phyloP scores from a whole-genome alignment of 2,113 vertebrate genomes.

The Turdus rufiventris region DNA sequence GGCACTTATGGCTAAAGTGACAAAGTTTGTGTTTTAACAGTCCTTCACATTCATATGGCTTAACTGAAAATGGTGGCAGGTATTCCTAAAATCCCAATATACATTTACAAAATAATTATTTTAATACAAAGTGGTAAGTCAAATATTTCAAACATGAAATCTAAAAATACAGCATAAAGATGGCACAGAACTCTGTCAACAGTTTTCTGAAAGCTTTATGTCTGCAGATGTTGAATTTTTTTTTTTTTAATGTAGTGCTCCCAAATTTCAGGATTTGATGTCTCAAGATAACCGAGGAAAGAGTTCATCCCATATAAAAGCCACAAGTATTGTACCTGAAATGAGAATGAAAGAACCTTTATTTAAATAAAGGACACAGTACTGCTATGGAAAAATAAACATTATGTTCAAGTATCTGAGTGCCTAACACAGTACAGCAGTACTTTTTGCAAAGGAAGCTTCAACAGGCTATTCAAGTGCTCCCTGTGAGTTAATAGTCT shows the following conservation, averaged over 20 bases:
- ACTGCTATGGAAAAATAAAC: not conserved
- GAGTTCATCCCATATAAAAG: conserved; percentile 45
- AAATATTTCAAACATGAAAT: not conserved
- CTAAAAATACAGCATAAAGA: not conserved
- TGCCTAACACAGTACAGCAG: not conserved
- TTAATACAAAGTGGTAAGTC: not conserved
- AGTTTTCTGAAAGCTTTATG: not conserved
- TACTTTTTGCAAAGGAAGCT: not conserved
- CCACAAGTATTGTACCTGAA: conserved; percentile 62
- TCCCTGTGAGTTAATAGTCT: not conserved
- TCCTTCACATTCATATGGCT: not conserved
- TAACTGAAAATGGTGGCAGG: not conserved
- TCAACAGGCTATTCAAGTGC: not conserved
- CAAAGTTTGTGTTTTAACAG: not conserved
- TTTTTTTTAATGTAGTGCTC: not conserved
- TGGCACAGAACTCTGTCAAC: not conserved
- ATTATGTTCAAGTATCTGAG: not conserved
- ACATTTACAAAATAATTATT: not conserved
- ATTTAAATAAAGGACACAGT: not conserved
- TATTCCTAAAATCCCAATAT: not conserved
- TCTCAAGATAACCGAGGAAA: conserved; percentile 20
- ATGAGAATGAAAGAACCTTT: not conserved
- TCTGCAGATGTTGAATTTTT: not conserved
- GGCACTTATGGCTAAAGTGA: conserved; percentile 44
- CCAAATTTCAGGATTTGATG: not conserved